Base-by-base conservation (phyloP, 2,113 vertebrate genomes). In the Acrocephalus kingi region DNA sequence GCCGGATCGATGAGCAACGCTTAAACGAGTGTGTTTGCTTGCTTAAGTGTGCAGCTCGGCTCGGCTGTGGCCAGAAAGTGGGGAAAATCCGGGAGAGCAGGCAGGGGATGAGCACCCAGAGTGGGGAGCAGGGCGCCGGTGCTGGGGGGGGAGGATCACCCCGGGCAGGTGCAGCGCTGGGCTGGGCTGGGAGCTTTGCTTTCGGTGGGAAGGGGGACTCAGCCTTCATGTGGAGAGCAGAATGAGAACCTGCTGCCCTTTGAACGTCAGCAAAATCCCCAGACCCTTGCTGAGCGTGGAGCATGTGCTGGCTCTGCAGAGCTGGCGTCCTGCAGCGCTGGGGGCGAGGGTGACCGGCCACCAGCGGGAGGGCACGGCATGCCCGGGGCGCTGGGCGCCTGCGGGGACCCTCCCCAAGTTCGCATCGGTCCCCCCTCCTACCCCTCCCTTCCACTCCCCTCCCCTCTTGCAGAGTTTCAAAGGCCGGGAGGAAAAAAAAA, bases 291-390 rank as follows among this genome's bases (percentile, higher is more conserved):
- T 33, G 90, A 94, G 67, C 7, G 3, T 1, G 24, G 83, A 83
- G 66, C 90, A 62, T 25, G 63, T 89, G 95, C 86, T 72, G 75
- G 84, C 79, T 94, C 87, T 79, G 96, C 87, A 73, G 72, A 37
- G 67, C 8, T 2, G 75, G 68, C 66, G 76, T 74, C 93, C 89
- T 19, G 10, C 43, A 4, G 72, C 5, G 64, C 88, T 3, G 20
- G 89, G 64, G 91, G 22, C 4, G 31, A 83, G 86, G 51, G 79
- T 61, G 77, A 24, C 22, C 4, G n/a, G 58, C 62, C 30, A 11
- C 4, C 5, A 16, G 46, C 27, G 5, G 73, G 43, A 49, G 81
- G 89, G 61, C 68, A 68, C 35, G 6, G 85, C 27, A 31, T 49
- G 67, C 76, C 59, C 11, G 41, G 63, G 84, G 54, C 49, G 35